Conservation (phyloP, 2,797 vertebrate genomes). For the Eurystomus glaucurus region DNA sequence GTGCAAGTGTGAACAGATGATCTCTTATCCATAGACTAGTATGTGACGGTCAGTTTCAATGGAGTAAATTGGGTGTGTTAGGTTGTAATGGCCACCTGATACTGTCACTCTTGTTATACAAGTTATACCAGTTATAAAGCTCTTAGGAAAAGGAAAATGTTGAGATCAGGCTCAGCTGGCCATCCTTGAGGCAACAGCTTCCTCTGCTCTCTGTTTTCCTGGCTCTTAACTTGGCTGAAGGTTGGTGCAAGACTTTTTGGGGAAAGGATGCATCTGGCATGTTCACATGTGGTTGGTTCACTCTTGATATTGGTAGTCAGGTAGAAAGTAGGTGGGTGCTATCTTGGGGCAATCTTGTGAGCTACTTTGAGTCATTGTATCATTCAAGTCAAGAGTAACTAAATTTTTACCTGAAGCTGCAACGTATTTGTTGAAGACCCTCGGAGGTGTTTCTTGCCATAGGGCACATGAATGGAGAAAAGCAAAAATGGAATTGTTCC, state of each 20-base stretch:
- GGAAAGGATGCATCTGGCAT: accelerated
- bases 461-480: not conserved
- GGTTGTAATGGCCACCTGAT: not conserved
- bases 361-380: not conserved
- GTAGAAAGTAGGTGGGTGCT: not conserved
- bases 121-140: not conserved
- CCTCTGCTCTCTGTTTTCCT: not conserved
- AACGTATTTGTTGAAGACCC: not conserved
- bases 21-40: not conserved
- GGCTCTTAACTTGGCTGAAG: not conserved
- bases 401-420: not conserved
- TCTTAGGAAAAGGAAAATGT: not conserved
- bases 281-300: not conserved
- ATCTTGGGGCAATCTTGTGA: not conserved
- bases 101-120: not conserved
- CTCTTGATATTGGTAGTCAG: not conserved
- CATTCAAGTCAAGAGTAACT: not conserved
- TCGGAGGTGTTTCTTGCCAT: not conserved
- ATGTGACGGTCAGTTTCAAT: not conserved
- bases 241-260: not conserved
- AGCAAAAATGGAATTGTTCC: not conserved
- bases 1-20: not conserved
- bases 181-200: not conserved
- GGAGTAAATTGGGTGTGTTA: not conserved
- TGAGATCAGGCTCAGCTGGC: not conserved